Evolutionary conservation across 2,797 vertebrate genomes (phyloP).

Genomic region (Pipistrellus pygmaeus): DNA sequence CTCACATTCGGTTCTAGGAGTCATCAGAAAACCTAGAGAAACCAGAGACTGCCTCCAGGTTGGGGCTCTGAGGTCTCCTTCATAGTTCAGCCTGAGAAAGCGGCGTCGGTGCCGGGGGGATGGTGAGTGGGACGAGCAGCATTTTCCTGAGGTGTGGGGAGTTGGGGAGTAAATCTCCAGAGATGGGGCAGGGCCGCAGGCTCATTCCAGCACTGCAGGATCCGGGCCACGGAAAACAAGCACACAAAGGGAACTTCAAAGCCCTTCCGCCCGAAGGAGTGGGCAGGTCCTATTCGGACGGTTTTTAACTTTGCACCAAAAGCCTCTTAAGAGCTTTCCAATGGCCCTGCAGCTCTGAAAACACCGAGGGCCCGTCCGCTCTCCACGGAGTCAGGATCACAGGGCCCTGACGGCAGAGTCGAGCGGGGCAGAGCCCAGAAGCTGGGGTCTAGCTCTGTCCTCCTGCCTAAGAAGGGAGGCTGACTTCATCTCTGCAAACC

Average conservation of each 20-base stretch:
- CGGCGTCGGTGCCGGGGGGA: neutral
- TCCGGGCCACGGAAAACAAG: neutral
- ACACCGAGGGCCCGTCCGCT: neutral
- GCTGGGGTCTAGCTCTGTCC: neutral
- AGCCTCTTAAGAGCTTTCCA: neutral
- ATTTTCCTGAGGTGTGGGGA: conserved; percentile 57
- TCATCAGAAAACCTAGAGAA: conserved; percentile 10
- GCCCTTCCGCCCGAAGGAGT: neutral
- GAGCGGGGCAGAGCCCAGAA: neutral
- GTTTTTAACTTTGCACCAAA: neutral
- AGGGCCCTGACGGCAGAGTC: neutral
- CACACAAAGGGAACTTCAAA: conserved; percentile 62
- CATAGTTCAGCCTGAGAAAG: conserved; percentile 21
- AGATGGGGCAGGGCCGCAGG: conserved; percentile 41
- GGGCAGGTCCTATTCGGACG: neutral
- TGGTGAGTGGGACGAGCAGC: neutral
- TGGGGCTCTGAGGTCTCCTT: neutral
- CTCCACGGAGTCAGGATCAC: neutral
- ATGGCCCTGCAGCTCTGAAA: neutral
- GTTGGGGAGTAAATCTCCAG: conserved; percentile 54
- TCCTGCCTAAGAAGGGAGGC: neutral
- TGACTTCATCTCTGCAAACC: neutral
- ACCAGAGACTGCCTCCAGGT: neutral
- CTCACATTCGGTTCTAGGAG: neutral
- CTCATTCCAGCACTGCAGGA: conserved; percentile 48